Evolutionary conservation across 2,113 vertebrate genomes (phyloP).

Genomic region (Callochromis pleurospilus): DNA sequence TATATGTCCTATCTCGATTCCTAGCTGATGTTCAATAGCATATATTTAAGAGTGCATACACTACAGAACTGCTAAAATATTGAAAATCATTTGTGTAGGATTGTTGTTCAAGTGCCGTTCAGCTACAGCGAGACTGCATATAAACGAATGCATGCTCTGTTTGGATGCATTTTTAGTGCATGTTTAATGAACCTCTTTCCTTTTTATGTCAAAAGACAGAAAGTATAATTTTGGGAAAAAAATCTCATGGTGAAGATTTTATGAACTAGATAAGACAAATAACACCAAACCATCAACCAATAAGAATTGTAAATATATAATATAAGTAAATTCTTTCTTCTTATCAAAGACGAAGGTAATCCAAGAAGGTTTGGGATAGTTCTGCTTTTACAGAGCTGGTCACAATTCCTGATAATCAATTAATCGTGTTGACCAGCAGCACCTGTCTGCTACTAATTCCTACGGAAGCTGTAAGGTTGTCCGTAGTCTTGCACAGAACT

Average conservation of each 20-base stretch:
- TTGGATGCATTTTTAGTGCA: background rate
- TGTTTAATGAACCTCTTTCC: background rate
- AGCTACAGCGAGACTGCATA: background rate
- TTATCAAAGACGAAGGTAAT: background rate
- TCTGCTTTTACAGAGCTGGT: background rate
- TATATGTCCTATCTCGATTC: background rate
- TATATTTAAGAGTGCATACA: background rate
- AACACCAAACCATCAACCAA: background rate
- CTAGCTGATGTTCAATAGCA: background rate
- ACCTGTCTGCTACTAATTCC: background rate
- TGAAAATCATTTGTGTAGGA: background rate
- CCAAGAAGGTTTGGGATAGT: background rate
- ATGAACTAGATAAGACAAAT: background rate
- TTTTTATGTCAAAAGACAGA: background rate
- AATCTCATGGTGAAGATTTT: background rate
- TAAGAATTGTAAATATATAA: background rate
- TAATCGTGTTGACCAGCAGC: background rate
- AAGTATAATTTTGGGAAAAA: background rate
- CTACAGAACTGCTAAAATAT: background rate
- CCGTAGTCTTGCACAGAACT: background rate
- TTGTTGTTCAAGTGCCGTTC: background rate
- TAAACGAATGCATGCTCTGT: rapidly evolving
- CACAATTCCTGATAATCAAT: background rate
- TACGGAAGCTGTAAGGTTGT: rapidly evolving
- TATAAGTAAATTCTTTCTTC: background rate